A percentile compares a stretch with the other conserved stretches of the same genome.
Conservation (phyloP, 2,113 vertebrate species). For the Montifringilla adamsi region DNA sequence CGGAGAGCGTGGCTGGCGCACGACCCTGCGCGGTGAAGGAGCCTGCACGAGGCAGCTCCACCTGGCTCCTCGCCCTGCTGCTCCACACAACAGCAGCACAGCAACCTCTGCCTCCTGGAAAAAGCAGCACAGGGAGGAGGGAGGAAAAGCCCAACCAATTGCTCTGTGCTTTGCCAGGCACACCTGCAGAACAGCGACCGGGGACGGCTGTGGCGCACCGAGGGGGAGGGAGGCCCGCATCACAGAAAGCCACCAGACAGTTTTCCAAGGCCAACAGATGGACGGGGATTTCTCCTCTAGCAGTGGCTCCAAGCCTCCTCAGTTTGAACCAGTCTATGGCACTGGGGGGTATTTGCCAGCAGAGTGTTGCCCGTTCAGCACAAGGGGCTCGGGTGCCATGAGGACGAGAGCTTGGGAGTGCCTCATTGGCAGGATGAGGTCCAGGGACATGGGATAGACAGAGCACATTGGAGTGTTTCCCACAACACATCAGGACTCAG, state of each 20-base stretch:
- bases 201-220: accelerated
- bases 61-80: not conserved
- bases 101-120: not conserved
- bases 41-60: not conserved
- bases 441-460: accelerated
- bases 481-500: accelerated
- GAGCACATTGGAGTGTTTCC: not conserved
- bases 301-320: not conserved
- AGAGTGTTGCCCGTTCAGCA: not conserved
- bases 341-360: not conserved
- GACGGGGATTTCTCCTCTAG: not conserved
- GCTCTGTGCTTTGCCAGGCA: not conserved
- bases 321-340: not conserved
- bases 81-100: not conserved
- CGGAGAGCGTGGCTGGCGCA: accelerated
- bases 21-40: not conserved
- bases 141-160: no score
- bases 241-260: not conserved
- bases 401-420: not conserved
- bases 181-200: not conserved
- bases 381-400: not conserved
- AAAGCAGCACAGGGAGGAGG: not conserved
- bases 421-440: not conserved
- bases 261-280: not conserved
- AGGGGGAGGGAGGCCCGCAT: accelerated